Base-by-base conservation (phyloP, 2,888 invertebrate species). In the Acronicta psi region DNA sequence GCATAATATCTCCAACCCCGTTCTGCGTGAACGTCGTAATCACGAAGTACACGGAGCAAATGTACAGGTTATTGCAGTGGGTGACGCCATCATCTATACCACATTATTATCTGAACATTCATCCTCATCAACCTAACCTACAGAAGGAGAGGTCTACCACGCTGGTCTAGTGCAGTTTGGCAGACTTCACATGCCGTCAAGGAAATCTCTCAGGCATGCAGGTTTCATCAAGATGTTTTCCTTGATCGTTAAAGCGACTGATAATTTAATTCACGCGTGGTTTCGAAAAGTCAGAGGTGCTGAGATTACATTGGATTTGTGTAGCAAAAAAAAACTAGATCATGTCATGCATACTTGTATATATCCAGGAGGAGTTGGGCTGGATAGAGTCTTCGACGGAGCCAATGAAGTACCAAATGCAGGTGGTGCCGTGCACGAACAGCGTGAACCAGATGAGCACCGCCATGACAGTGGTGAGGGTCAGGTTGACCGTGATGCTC, bases 1-100 rank as follows among this genome's bases (percentile, higher is more conserved):
- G 91, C 77, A 89, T 73, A 31, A 92, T 87, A 59, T 91, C 91
- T 2, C 90, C 91, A 6, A 91, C 85, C 0, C 92, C 91, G 54
- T 89, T 90, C 63, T 90, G 90, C 0, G 88, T 87, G 61, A 90
- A 89, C 0, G 91, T 91, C 0, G 90, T 90, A 44, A 92, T 65
- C 11, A 91, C 80, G 59, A 92, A 92, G 77, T 91, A 91, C 4
- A 90, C 38, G 0, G 92, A 88, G 59, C 92, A 92, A 1, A 90
- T 73, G 66, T 92, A 92, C 20, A 66, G 41, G 70, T 81, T 84
- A 2, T 72, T 42, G 54, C 92, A 91, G 81, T 81, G 82, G 2
- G 73, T 67, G 0, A 16, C 36, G 0, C 88, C 86, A 0, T 75
- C 60, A 40, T 83, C 90, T 89, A n/a, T 11, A 13, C 13, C 2